These are phyloP conservation scores for Rhinichthys klamathensis DNA, from an alignment of 2,113 vertebrate genomes.

Conservation along the genomic window DNA sequence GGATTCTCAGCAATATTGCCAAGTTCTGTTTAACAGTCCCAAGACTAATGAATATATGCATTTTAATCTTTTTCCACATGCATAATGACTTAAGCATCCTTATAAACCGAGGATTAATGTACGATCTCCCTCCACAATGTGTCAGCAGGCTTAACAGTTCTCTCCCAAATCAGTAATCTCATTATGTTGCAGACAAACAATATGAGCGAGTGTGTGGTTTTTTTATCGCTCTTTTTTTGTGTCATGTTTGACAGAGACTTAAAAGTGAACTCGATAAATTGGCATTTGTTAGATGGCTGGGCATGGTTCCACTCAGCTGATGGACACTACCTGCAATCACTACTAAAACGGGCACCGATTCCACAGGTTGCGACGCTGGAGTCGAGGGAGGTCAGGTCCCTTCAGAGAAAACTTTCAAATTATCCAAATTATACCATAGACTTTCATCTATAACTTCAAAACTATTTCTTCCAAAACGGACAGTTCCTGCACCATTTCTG, in stretches of 20 bases:
- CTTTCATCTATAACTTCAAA: not conserved
- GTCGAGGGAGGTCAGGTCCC: not conserved
- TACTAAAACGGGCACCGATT: not conserved
- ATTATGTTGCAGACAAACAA: conserved; percentile 42
- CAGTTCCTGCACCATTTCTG: not conserved
- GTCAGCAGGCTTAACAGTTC: conserved; percentile 22
- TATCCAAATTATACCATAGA: not conserved
- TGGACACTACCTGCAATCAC: conserved; percentile 36
- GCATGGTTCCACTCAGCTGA: conserved; percentile 28
- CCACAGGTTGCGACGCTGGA: not conserved
- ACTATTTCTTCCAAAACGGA: not conserved
- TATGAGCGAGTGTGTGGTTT: not conserved
- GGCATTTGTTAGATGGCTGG: conserved; percentile 29
- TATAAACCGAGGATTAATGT: conserved; percentile 34
- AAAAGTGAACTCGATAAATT: conserved; percentile 6
- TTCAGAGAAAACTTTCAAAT: not conserved
- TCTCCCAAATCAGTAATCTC: conserved; percentile 49
- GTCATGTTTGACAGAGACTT: conserved; percentile 6
- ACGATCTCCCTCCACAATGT: conserved; percentile 21
- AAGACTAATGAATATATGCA: conserved; percentile 44
- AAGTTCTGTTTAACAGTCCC: conserved; percentile 32
- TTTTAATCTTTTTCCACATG: conserved; percentile 34
- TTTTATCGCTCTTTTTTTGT: not conserved
- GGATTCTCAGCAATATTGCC: conserved; percentile 28
- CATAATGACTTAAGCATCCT: conserved; percentile 39